Base-by-base conservation (phyloP, 2,888 invertebrate species). In the Phrixothrix hirtus region DNA sequence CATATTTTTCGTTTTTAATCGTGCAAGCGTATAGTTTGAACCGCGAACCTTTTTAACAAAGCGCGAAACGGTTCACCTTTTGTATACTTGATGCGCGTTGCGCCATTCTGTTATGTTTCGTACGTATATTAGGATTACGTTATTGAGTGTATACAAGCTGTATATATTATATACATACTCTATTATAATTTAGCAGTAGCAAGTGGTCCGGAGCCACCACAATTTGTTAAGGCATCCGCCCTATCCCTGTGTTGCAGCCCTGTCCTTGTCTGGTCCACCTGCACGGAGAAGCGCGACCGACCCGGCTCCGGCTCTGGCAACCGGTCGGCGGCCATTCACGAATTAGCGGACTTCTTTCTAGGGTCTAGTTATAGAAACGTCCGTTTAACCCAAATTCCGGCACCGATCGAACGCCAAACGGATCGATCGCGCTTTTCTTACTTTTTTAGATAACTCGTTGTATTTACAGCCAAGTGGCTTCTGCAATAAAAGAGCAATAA, bases 391-490 rank as follows among this genome's bases (percentile, higher is more conserved):
- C 17, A 29, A 29, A 15, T 30, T 13, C 17, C 17, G 41, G 29
- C 30, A 11, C 11, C 21, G 11, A 36, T 12, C 34, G 34, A 16
- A 39, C 39, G 37, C 12, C 21, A 26, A 36, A 14, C 29, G 51
- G 38, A 16, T 11, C 37, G 31, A 31, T 16, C 43, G 37, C 39
- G 36, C 34, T 36, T 39, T 32, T 35, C 26, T 35, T 38, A 27
- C 80, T 81, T 81, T 81, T 79, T 81, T 78, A 79, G 79, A 81
- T 30, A 79, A 81, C 55, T 63, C 52, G 72, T 81, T 82, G 82
- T 82, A 81, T 80, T 79, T 81, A 81, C 79, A 80, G 81, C 81
- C 81, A 79, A 78, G 64, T 65, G 78, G 78, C 77, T 77, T 77
- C 75, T 76, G 78, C 78, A 78, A 78, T 78, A 78, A 78, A 72